Percentiles rank a stretch among this genome's conserved stretches.
Evolutionary conservation across 2,113 vertebrate genomes (phyloP).

Genomic region (Montifringilla adamsi): DNA sequence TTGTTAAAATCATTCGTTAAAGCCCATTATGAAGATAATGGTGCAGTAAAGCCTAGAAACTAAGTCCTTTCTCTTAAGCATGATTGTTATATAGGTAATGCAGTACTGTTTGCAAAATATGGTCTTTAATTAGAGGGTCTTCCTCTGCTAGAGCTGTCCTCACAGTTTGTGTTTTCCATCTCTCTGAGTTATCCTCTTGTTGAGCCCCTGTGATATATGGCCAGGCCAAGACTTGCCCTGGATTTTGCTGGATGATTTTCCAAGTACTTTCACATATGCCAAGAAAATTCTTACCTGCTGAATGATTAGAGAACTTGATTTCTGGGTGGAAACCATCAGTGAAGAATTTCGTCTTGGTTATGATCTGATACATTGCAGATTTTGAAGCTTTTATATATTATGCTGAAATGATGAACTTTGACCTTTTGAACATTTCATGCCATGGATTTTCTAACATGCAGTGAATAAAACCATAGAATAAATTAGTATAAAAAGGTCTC

Average conservation of each 20-base stretch:
- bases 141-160: neutral
- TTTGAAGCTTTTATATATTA: neutral
- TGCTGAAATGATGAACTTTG: neutral
- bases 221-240: neutral
- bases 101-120: neutral
- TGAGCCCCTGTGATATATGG: neutral
- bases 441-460: neutral
- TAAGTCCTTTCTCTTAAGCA: neutral
- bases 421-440: neutral
- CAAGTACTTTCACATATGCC: neutral
- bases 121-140: neutral
- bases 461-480: neutral
- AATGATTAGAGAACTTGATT: neutral
- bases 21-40: neutral
- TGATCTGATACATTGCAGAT: neutral
- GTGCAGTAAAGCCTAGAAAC: neutral
- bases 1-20: neutral
- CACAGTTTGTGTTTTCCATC: neutral
- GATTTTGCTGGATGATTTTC: neutral
- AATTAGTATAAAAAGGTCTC: neutral
- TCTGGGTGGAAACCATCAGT: neutral
- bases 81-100: neutral
- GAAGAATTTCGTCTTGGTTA: neutral
- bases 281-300: neutral
- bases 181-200: neutral